Evolutionary conservation across 2,113 vertebrate genomes (phyloP), one percentile per base, ranked within the genome.

Genomic region (Corythornis vintsioides): DNA sequence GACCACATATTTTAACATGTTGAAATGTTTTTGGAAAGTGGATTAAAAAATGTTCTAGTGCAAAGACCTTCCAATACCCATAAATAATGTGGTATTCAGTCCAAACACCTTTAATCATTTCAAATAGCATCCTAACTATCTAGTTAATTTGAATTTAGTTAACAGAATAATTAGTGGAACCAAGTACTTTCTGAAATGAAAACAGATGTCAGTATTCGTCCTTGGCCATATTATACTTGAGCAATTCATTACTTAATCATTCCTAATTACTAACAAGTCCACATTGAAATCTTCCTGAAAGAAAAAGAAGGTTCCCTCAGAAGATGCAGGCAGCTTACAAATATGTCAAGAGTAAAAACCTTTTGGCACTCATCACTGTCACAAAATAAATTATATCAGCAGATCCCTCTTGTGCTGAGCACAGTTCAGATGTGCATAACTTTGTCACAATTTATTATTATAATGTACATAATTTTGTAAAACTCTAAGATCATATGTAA

Each of bases 1-100:
- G 89, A 96, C 74, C 91, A 80, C 95, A 95, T 94, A 96, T 92
- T 96, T 96, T 77, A 92, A 92, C 95, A 96, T 64, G 89, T 80
- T 93, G 95, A 95, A 95, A 94, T 92, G 94, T 93, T 96, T 92
- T 92, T 89, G 75, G 83, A 96, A 93, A 84, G 88, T 43, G 42
- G 29, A 93, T 89, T 74, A 74, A 94, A 96, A 96, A 89, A 94
- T 87, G 86, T 93, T 94, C 83, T 84, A 86, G 70, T 3, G 6
- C 83, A 84, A 91, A 85, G 89, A 87, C 22, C 47, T 95, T 91
- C 66, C 79, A 83, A 87, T 45, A 85, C 29, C 29, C 94, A 95
- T 88, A 92, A 94, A 94, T 91, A 89, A 92, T 66, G 63, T 0
- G 4, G 13, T 63, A 66, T 47, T 88, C 63, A 63, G 83, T 63